These are phyloP conservation scores for Atrina japonica DNA, from an alignment of 2,888 invertebrate species.

Conservation along the genomic window DNA sequence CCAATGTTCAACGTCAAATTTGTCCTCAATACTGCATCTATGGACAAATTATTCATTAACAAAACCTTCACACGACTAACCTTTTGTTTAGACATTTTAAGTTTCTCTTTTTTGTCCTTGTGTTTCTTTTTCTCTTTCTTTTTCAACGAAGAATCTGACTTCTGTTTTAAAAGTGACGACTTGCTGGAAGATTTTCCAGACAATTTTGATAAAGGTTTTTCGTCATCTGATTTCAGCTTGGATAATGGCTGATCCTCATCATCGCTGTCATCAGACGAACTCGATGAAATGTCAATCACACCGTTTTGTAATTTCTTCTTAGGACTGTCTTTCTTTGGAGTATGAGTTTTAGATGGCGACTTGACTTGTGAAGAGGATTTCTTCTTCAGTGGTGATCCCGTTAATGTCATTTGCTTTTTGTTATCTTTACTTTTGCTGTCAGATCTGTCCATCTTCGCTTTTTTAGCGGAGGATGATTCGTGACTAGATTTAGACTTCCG, in stretches of 20 bases:
- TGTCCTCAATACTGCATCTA: too few species aligned
- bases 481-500: slow-evolving; percentile 51
- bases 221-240: slow-evolving; percentile 56
- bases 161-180: slow-evolving; percentile 10
- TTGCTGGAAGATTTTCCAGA: not conserved
- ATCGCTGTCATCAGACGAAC: slow-evolving; percentile 46
- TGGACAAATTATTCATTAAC: too few species aligned
- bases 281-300: slow-evolving; percentile 40
- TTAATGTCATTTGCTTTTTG: slow-evolving; percentile 44
- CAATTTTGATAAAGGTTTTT: slow-evolving; percentile 35
- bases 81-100: too few species aligned
- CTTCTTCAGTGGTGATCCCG: slow-evolving; percentile 38
- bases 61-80: too few species aligned
- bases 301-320: slow-evolving; percentile 43
- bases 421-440: slow-evolving; percentile 43
- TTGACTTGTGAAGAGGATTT: slow-evolving; percentile 36
- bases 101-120: slow-evolving; percentile 20
- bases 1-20: too few species aligned
- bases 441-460: slow-evolving; percentile 40
- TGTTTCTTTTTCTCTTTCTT: slow-evolving; percentile 28
- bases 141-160: slow-evolving; percentile 11
- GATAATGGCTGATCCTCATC: slow-evolving; percentile 67
- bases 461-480: slow-evolving; percentile 48
- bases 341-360: slow-evolving; percentile 28
- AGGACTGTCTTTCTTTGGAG: slow-evolving; percentile 43